Percentiles rank a stretch among this genome's conserved stretches.
Conservation (phyloP, 2,888 invertebrate genomes). For the Limnephilus marmoratus region DNA sequence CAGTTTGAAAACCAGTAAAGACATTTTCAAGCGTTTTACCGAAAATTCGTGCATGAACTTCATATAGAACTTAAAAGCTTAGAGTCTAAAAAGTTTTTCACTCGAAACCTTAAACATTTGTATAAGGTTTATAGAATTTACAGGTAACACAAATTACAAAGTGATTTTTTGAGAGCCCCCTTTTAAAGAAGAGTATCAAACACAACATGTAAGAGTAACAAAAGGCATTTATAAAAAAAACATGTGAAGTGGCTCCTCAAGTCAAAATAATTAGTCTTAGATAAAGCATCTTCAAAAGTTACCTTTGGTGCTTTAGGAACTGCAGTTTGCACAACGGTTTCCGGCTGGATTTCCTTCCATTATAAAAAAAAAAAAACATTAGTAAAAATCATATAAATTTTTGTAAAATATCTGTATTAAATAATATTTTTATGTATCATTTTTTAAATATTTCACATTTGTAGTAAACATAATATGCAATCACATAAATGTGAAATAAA, state of each 20-base stretch:
- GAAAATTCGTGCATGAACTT: too few species aligned
- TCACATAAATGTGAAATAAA: neutral
- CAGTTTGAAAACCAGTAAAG: too few species aligned
- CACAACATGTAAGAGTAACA: neutral
- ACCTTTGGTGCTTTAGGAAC: conserved; percentile 38
- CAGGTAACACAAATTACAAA: too few species aligned
- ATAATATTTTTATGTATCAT: neutral
- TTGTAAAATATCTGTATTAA: neutral
- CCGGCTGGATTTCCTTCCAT: conserved; percentile 5
- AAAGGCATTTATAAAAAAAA: neutral
- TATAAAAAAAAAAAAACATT: conserved; percentile 35
- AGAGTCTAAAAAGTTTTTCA: too few species aligned
- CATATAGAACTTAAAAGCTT: too few species aligned
- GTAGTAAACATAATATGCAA: too few species aligned
- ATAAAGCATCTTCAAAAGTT: conserved; percentile 7
- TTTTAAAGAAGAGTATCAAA: neutral
- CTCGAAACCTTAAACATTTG: too few species aligned
- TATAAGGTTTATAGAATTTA: too few species aligned
- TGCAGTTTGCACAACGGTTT: conserved; percentile 7
- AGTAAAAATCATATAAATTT: neutral
- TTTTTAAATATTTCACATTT: too few species aligned
- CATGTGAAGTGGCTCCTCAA: neutral
- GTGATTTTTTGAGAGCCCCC: too few species aligned
- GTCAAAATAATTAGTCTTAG: neutral
- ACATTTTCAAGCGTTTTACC: too few species aligned